Base-by-base conservation (phyloP, 2,888 invertebrate genomes). In the Nowickia ferox region DNA sequence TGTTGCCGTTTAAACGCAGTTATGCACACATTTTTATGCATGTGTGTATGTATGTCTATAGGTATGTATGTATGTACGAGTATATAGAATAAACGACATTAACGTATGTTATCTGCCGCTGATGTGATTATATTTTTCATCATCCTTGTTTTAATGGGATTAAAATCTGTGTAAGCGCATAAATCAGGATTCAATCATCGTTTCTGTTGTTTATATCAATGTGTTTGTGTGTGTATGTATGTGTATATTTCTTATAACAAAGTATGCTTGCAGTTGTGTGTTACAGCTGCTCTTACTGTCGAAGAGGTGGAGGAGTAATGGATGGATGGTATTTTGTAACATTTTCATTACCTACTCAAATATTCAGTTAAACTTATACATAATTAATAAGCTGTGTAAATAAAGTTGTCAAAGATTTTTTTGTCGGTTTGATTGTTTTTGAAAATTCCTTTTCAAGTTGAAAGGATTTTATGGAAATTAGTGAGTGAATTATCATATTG, bases 151-250 rank as follows among this genome's bases (percentile, higher is more conserved):
- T 88, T 87, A 87, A 88, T 89, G 82, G 87, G 84, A 88, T 88
- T 88, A 87, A 83, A 88, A 88, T 88, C 88, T 88, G 88, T 88
- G 88, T 87, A 87, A 88, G 88, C 88, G 88, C 89, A 89, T 88
- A 89, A 89, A 88, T 89, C 88, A 89, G 87, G 88, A 88, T 89
- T 88, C 87, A 88, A 88, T 71, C 82, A 86, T 68, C 88, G 87
- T 87, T 87, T 87, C 88, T 83, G 30, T 66, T 71, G 40, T 19
- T 10, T 46, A 13, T 68, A 13, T 6, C 10, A 51, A 15, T 30
- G 11, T 1, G 10, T 42, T 3, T 13, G 1, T 40, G 40, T 38
- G 11, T 22, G 40, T 11, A 9, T 15, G 55, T 46, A 10, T 57
- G n/a, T 42, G 3, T 48, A 5, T 30, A 30, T 42, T 9, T 44